Evolutionary conservation across 2,113 vertebrate species (phyloP), one percentile per base, ranked within the genome.

Genomic region (Channa argus): DNA sequence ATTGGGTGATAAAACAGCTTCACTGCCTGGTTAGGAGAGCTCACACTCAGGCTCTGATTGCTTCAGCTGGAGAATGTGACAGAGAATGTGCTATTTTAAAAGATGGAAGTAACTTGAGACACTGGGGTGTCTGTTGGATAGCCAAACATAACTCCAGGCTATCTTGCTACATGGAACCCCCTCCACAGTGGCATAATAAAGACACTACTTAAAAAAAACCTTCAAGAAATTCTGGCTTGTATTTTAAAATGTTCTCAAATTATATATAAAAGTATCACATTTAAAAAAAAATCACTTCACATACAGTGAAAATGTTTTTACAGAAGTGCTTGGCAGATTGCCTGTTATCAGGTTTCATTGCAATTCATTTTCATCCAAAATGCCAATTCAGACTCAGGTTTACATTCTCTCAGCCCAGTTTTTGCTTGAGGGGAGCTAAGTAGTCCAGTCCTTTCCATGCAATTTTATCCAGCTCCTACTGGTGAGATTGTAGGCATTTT

Each of bases 21-120:
- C 3, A n/a, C 41, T 60, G 58, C 44, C 62, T 55, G 61, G 39
- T 70, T 14, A 54, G 55, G 71, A 63, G 53, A 68, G 74, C 58
- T 59, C 33, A 45, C 60, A 59, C 37, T 50, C 15, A 44, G 51
- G 67, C 45, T 51, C 50, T 79, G 51, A 62, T 60, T 65, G 79
- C 83, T 77, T 69, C 73, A 73, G 75, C 65, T 51, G 55, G 44
- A 82, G 85, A 85, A 87, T 87, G 75, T 79, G 74, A 88, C 89
- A 88, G 74, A 88, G 90, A 88, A 86, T 70, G 77, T 74, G 59
- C 92, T 93, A 93, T 93, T 92, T 93, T 92, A 91, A 91, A 90
- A 90, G 88, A 87, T 77, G 86, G 87, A 90, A 67, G 92, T 92
- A 92, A 93, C 84, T 79, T 15, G 90, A 93, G 90, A 89, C 63